Evolutionary conservation across 92 coral and sea anemone species (phyloP).

Genomic region (Epizoanthus stellaris): DNA sequence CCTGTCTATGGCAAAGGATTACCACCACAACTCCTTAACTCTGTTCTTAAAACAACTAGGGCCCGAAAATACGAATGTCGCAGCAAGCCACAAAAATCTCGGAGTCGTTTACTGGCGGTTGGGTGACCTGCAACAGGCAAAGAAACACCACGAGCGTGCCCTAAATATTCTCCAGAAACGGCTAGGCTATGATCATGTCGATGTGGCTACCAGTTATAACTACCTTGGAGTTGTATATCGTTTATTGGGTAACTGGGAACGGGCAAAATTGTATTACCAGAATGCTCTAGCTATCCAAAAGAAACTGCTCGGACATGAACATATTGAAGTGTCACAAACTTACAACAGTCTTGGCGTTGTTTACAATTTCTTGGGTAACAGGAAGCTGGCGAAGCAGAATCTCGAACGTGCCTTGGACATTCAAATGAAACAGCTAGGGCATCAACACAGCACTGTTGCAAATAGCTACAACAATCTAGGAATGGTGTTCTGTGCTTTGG

Average conservation of each 20-base stretch:
- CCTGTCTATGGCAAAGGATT: slow-evolving; percentile 4
- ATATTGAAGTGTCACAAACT: slow-evolving; percentile 1
- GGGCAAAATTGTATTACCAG: slow-evolving; percentile 11
- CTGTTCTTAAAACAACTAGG: neutral
- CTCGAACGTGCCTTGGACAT: slow-evolving; percentile 14
- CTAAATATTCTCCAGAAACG: neutral
- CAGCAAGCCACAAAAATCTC: neutral
- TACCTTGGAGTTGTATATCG: slow-evolving; percentile 5
- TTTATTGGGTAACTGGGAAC: neutral
- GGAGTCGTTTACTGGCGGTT: slow-evolving; percentile 7
- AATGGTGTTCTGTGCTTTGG: neutral
- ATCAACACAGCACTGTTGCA: slow-evolving; percentile 42
- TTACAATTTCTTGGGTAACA: slow-evolving; percentile 12
- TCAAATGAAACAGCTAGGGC: slow-evolving; percentile 29
- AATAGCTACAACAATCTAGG: slow-evolving; percentile 31
- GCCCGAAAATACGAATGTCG: neutral
- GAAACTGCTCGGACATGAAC: neutral
- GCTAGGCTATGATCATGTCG: neutral
- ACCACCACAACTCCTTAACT: neutral
- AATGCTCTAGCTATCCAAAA: neutral
- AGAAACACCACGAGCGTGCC: slow-evolving; percentile 16
- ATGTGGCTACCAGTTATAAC: neutral
- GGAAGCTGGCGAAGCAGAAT: slow-evolving; percentile 34
- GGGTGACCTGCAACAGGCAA: slow-evolving; percentile 33
- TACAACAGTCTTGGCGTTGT: slow-evolving; percentile 20